Percentiles rank a stretch among this genome's conserved stretches.
Evolutionary conservation across 2,113 vertebrate species (phyloP).

Genomic region (Jacana jacana): DNA sequence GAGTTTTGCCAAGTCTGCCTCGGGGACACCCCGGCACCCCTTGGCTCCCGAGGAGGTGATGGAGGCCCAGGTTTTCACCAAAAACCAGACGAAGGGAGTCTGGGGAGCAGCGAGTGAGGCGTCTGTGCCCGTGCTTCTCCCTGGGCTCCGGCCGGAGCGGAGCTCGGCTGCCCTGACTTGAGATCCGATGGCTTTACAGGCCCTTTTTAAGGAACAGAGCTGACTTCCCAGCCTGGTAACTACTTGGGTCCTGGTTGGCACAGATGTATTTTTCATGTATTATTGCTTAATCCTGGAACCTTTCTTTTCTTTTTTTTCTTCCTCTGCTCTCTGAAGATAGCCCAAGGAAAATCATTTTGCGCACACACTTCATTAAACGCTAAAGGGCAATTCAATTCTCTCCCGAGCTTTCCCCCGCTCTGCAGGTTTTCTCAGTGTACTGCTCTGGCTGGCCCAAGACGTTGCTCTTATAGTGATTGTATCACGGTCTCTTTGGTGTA

Average conservation of each 20-base stretch:
- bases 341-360: not conserved
- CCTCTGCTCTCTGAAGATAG: not conserved
- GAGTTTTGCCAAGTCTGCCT: not conserved
- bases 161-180: not conserved
- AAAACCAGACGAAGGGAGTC: no score
- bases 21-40: not conserved
- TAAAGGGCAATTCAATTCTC: not conserved
- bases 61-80: not conserved
- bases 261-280: not conserved
- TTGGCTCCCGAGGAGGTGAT: not conserved
- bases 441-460: not conserved
- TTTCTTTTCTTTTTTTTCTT: not conserved
- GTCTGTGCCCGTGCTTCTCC: fast-evolving
- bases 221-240: not conserved
- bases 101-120: not conserved
- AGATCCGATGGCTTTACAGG: not conserved
- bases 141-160: not conserved
- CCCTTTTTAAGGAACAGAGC: not conserved
- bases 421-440: not conserved
- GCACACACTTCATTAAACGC: not conserved
- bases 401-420: not conserved
- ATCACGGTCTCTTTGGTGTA: not conserved
- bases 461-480: not conserved
- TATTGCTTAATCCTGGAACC: not conserved
- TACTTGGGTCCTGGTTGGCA: not conserved